These are phyloP conservation scores for Scotopteryx bipunctaria DNA, from an alignment of 2,888 invertebrate genomes.

Conservation along the genomic window DNA sequence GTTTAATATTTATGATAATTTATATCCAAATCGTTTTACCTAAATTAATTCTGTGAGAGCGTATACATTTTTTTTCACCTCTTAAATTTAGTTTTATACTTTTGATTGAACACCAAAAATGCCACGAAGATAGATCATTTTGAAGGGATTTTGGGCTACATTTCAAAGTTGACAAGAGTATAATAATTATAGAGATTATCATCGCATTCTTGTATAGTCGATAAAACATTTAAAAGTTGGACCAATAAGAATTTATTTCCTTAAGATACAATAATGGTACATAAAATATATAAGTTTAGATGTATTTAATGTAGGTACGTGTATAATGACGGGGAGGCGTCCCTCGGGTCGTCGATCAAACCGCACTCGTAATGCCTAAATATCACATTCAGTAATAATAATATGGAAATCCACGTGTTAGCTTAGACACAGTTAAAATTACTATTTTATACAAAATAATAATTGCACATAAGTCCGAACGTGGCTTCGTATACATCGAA, in stretches of 20 bases:
- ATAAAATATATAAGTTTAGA: constrained; percentile 83
- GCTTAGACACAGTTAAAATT: constrained; percentile 80
- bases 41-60: constrained; percentile 80
- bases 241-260: constrained; percentile 83
- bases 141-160: constrained; percentile 74
- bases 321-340: constrained; percentile 60
- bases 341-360: constrained; percentile 62
- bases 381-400: constrained; percentile 80
- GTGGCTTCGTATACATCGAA: constrained; percentile 53
- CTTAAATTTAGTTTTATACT: constrained; percentile 76
- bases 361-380: constrained; percentile 82
- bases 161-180: constrained; percentile 82
- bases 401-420: constrained; percentile 83
- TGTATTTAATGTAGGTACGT: constrained; percentile 75
- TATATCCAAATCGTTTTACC: constrained; percentile 81
- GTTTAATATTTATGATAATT: constrained; percentile 72
- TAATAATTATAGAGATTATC: constrained; percentile 79
- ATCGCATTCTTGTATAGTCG: constrained; percentile 82
- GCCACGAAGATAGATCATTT: constrained; percentile 80
- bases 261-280: constrained; percentile 83
- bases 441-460: constrained; percentile 83
- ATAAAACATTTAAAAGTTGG: constrained; percentile 84
- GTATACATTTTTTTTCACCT: constrained; percentile 79
- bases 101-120: constrained; percentile 82
- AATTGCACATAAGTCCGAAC: constrained; percentile 83